These are phyloP conservation scores for Psittacula echo DNA, from an alignment of 2,797 vertebrate genomes.

Conservation along the genomic window DNA sequence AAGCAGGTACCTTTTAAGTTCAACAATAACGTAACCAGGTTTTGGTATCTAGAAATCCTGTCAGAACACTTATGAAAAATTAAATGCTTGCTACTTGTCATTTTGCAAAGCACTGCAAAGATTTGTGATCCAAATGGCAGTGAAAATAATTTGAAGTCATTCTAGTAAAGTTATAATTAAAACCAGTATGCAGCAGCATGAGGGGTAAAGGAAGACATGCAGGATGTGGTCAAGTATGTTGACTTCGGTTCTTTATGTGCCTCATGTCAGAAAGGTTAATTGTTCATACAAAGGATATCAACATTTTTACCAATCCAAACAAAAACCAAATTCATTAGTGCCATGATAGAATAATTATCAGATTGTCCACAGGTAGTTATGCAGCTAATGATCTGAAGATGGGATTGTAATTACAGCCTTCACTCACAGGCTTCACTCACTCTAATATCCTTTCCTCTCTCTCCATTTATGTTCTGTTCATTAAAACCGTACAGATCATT, in stretches of 20 bases:
- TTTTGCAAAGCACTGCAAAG: not conserved
- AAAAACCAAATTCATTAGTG: slow-evolving; percentile 54
- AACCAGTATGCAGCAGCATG: fast-evolving
- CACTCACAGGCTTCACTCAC: not conserved
- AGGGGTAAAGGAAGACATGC: not conserved
- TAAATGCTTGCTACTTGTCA: not conserved
- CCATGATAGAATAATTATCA: slow-evolving; percentile 3
- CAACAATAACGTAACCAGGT: not conserved
- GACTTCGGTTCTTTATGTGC: not conserved
- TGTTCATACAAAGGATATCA: not conserved
- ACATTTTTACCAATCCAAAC: not conserved
- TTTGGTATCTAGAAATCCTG: not conserved
- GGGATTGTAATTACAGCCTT: slow-evolving; percentile 63
- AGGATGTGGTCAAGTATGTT: not conserved
- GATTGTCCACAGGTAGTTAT: slow-evolving; percentile 40
- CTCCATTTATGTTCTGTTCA: slow-evolving; percentile 53
- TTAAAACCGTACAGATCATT: slow-evolving; percentile 57
- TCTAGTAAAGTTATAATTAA: not conserved
- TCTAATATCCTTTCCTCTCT: not conserved
- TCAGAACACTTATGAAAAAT: not conserved
- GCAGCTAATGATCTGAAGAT: slow-evolving; percentile 61
- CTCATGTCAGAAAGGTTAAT: not conserved
- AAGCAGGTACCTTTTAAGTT: not conserved
- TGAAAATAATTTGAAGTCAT: not conserved
- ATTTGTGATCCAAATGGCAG: not conserved